Conservation (phyloP, 2,797 vertebrate species). For the Natrix natrix region DNA sequence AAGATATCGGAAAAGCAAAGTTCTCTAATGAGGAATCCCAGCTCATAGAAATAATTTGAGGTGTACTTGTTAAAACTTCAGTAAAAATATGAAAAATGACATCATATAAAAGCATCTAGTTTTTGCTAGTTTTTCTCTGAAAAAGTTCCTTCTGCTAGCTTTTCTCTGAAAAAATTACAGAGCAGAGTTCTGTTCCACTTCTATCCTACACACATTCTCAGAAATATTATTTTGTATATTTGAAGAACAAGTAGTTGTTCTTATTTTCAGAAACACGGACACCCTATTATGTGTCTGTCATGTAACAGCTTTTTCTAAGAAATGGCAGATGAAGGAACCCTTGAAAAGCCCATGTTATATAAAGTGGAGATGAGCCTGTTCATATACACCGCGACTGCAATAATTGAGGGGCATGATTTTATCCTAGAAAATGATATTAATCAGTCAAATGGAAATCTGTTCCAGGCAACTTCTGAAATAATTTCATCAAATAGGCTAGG, state of each 20-base stretch:
- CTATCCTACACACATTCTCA: neutral
- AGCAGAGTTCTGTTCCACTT: neutral
- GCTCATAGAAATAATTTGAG: neutral
- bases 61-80: neutral
- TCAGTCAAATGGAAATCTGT: constrained; percentile 2
- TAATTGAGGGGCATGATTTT: constrained; percentile 39
- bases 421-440: constrained; percentile 22
- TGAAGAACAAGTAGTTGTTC: constrained; percentile 30
- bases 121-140: neutral
- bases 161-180: neutral
- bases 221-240: constrained; percentile 23
- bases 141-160: neutral
- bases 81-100: neutral
- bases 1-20: neutral
- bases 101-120: neutral
- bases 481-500: neutral
- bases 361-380: neutral
- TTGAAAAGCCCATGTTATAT: constrained; percentile 10
- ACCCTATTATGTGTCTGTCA: constrained; percentile 29
- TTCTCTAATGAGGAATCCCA: neutral
- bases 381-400: neutral
- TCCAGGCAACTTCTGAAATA: neutral
- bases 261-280: neutral
- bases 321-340: constrained; percentile 45
- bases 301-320: constrained; percentile 48